Evolutionary conservation across 2,113 vertebrate species (phyloP).

Genomic region (Myotis brandtii): DNA sequence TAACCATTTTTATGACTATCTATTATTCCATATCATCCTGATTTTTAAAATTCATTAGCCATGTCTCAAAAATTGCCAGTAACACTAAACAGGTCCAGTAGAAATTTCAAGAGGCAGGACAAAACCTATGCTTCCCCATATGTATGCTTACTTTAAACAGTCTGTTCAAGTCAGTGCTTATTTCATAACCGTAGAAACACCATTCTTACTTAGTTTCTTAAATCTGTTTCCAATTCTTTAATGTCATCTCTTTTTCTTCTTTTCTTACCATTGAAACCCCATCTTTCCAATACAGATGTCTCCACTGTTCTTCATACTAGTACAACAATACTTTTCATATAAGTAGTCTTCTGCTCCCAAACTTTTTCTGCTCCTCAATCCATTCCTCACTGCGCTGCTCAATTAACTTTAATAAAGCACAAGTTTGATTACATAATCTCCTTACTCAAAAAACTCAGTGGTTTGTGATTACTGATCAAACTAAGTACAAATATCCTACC

Average conservation of each 20-base stretch:
- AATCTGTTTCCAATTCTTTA: neutral
- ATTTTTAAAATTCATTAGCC: conserved; percentile 31
- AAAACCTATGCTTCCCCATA: neutral
- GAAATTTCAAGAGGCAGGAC: neutral
- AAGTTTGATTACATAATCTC: neutral
- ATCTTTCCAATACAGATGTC: neutral
- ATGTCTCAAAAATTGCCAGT: neutral
- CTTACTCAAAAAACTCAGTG: neutral
- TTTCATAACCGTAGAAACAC: neutral
- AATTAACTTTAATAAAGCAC: conserved; percentile 43
- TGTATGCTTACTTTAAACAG: neutral
- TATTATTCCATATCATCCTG: neutral
- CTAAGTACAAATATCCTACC: neutral
- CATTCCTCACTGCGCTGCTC: neutral
- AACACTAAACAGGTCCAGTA: neutral
- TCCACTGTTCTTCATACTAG: neutral
- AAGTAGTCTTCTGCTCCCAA: neutral
- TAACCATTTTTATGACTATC: neutral
- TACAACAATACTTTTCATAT: neutral
- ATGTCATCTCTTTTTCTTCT: neutral
- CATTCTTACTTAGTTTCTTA: neutral
- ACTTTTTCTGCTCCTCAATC: neutral
- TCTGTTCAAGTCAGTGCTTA: neutral
- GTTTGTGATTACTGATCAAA: neutral
- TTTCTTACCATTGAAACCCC: neutral